Conservation (phyloP, 2,888 invertebrate species). For the Ormyrus nitidulus region DNA sequence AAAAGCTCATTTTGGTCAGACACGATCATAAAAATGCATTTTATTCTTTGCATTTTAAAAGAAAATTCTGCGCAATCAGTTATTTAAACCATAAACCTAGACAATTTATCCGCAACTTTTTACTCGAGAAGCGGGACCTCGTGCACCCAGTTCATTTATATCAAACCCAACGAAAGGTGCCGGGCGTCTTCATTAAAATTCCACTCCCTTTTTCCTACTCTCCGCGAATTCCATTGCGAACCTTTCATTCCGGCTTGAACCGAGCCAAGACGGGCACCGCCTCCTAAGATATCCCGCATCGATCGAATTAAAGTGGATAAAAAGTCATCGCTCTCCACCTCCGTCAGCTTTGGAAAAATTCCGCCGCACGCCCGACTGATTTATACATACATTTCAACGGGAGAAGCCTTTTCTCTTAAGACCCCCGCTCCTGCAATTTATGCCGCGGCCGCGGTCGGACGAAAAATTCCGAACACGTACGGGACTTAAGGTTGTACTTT, state of each 20-base stretch:
- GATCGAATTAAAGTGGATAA: slow-evolving; percentile 45
- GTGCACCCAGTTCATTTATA: too few species aligned
- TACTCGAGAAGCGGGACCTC: too few species aligned
- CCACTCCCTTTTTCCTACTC: background rate
- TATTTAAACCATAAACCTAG: too few species aligned
- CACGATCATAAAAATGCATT: too few species aligned
- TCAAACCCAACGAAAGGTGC: background rate
- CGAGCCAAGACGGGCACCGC: background rate
- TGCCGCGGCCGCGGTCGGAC: slow-evolving; percentile 22
- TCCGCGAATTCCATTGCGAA: background rate
- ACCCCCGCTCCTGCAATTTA: slow-evolving; percentile 51
- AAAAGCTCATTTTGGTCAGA: too few species aligned
- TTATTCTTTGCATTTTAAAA: too few species aligned
- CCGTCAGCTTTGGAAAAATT: slow-evolving; percentile 22
- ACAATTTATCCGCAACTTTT: too few species aligned
- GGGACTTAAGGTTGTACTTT: slow-evolving; percentile 56
- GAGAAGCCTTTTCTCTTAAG: slow-evolving; percentile 47
- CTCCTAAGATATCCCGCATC: background rate
- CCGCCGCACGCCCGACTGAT: slow-evolving; percentile 36
- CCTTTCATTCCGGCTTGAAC: background rate
- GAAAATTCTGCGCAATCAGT: too few species aligned
- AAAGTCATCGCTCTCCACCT: slow-evolving; percentile 12
- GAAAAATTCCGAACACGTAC: slow-evolving; percentile 56
- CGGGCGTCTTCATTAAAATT: slow-evolving; percentile 9
- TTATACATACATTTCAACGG: slow-evolving; percentile 27